Evolutionary conservation across 1,140 invertebrate species (phyloP).

Genomic region (Zaprionus taronus): DNA sequence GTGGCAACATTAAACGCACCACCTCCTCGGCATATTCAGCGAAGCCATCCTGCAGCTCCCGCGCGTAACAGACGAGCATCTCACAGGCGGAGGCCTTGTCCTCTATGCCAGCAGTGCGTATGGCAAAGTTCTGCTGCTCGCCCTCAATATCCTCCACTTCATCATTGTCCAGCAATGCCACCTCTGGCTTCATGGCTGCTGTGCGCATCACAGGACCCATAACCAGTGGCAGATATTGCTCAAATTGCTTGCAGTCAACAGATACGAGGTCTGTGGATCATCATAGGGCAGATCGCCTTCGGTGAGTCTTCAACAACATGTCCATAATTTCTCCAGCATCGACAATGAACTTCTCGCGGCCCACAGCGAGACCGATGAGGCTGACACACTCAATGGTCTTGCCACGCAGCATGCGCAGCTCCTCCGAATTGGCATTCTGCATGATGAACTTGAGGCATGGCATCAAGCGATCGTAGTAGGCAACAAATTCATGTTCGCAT

Average conservation of each 20-base stretch:
- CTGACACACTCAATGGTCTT: constrained; percentile 99
- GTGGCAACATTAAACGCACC: constrained; percentile 97
- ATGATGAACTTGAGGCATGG: constrained; percentile 87
- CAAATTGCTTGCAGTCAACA: constrained; percentile 98
- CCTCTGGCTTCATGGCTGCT: constrained; percentile 98
- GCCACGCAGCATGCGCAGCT: constrained; percentile 94
- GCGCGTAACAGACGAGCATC: constrained; percentile 99
- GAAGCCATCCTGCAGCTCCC: constrained; percentile 98
- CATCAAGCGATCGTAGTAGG: constrained; percentile 42
- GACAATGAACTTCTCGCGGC: constrained; percentile 95
- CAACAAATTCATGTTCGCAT: constrained; percentile 96
- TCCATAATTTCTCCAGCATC: constrained; percentile 99
- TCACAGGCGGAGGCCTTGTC: constrained; percentile 99
- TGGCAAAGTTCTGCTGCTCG: constrained; percentile 97
- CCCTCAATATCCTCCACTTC: constrained; percentile 93
- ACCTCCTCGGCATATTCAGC: constrained; percentile 97
- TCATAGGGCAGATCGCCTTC: constrained; percentile 94
- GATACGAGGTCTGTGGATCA: constrained; percentile 98
- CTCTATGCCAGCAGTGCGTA: constrained; percentile 96
- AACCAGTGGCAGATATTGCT: constrained; percentile 98
- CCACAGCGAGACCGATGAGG: constrained; percentile 98
- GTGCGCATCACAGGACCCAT: constrained; percentile 98
- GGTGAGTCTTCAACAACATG: constrained; percentile 95
- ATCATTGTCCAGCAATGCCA: constrained; percentile 97
- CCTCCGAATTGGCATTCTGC: constrained; percentile 94